A percentile compares a stretch with the other conserved stretches of the same genome.
These are phyloP conservation scores for Prenolepis imparis DNA, from an alignment of 2,888 invertebrate genomes.

Conservation along the genomic window DNA sequence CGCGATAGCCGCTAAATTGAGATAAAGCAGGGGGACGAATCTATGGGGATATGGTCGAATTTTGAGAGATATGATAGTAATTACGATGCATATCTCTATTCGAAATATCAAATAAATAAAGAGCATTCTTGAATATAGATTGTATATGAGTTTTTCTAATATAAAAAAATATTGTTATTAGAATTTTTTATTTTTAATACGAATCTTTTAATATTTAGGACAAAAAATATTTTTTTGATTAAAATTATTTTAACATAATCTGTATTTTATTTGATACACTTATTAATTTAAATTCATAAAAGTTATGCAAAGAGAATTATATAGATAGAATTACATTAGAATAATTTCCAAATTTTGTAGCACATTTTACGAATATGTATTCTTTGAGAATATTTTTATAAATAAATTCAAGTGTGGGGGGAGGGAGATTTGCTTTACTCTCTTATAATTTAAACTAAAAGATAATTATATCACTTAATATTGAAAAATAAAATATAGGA, in stretches of 20 bases:
- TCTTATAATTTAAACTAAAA: neutral
- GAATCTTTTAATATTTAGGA: neutral
- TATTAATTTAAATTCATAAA: neutral
- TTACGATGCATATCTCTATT: neutral
- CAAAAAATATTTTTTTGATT: neutral
- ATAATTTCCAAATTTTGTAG: neutral
- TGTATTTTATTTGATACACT: neutral
- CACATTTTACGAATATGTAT: neutral
- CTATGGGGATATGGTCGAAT: slow-evolving; percentile 61
- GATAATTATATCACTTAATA: neutral
- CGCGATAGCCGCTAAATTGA: slow-evolving; percentile 77
- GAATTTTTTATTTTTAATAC: neutral
- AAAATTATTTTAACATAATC: neutral
- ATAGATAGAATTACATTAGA: neutral
- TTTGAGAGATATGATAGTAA: slow-evolving; percentile 9
- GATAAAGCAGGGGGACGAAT: slow-evolving; percentile 66
- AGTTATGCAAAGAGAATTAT: neutral
- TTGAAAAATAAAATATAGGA: neutral
- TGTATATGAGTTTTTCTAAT: neutral
- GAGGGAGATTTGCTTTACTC: neutral
- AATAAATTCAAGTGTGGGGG: neutral
- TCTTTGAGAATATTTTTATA: neutral
- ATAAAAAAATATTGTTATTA: neutral
- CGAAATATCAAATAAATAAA: neutral
- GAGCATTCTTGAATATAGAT: neutral